A percentile compares a stretch with the other conserved stretches of the same genome.
These are phyloP conservation scores for Hyaena hyaena DNA, from an alignment of 2,113 vertebrate genomes.

Conservation along the genomic window DNA sequence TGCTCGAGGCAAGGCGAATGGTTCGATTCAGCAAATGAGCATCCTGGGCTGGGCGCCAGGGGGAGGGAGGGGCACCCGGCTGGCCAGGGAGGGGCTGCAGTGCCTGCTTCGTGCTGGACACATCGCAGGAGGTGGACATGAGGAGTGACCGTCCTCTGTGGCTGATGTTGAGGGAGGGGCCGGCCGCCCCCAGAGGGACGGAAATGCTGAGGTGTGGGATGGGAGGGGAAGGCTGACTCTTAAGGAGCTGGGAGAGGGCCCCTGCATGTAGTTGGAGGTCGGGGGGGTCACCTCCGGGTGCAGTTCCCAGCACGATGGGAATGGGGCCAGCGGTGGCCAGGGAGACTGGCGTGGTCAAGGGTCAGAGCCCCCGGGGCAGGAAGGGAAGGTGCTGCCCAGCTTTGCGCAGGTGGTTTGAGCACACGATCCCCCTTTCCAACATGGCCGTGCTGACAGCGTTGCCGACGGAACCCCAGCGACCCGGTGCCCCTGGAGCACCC, in stretches of 20 bases:
- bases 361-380: fast-evolving
- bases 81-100: fast-evolving
- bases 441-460: fast-evolving
- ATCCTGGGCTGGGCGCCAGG: fast-evolving
- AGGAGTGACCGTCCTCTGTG: background rate
- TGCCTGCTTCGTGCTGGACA: background rate
- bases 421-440: fast-evolving
- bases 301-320: fast-evolving
- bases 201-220: background rate
- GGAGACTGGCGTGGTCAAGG: fast-evolving
- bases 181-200: background rate
- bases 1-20: background rate
- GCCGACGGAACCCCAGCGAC: background rate
- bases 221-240: fast-evolving
- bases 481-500: background rate
- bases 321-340: fast-evolving
- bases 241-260: background rate
- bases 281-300: too few species aligned
- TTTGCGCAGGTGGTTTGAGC: fast-evolving
- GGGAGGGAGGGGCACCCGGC: fast-evolving
- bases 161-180: background rate
- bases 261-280: fast-evolving
- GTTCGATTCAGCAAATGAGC: background rate
- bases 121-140: fast-evolving
- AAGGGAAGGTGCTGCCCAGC: fast-evolving